Evolutionary conservation across 1,140 invertebrate genomes (phyloP).

Genomic region (Matsumurasca onukii): DNA sequence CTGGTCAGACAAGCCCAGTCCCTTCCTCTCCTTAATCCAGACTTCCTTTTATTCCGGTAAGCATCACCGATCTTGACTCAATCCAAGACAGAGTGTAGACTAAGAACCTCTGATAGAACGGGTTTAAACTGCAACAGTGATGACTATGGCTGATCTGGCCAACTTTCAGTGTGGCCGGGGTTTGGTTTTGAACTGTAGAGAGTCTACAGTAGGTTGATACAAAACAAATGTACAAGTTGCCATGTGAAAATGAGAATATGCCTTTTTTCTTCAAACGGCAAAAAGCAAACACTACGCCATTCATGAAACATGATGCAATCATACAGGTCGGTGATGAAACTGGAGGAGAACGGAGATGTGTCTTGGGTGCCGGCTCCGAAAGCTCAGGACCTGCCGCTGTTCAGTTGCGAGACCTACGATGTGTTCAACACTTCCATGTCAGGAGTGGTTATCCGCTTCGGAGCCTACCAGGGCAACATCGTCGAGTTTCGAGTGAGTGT

Average conservation of each 20-base stretch:
- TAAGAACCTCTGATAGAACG: too few species aligned
- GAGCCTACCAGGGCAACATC: constrained; percentile 62
- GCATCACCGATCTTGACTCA: too few species aligned
- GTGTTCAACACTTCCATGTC: constrained; percentile 47
- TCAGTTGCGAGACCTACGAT: constrained; percentile 67
- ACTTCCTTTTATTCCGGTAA: too few species aligned
- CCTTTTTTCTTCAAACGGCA: not conserved
- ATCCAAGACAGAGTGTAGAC: too few species aligned
- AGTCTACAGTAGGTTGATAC: not conserved
- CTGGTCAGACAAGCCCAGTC: too few species aligned
- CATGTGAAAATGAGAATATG: not conserved
- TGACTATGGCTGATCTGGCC: not conserved
- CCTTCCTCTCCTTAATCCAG: too few species aligned
- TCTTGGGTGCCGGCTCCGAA: constrained; percentile 60
- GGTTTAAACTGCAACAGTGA: too few species aligned
- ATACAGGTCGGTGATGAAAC: constrained; percentile 59
- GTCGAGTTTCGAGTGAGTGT: constrained; percentile 61
- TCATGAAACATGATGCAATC: not conserved
- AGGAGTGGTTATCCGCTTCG: constrained; percentile 55
- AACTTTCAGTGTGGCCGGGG: not conserved
- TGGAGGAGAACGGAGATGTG: constrained; percentile 66
- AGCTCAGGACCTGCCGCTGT: constrained; percentile 59
- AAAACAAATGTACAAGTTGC: not conserved
- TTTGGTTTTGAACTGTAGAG: not conserved
- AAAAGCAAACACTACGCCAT: too few species aligned